Percentiles rank a stretch among this genome's conserved stretches.
These are phyloP conservation scores for Homalodisca vitripennis DNA, from an alignment of 1,140 invertebrate species.

Conservation along the genomic window DNA sequence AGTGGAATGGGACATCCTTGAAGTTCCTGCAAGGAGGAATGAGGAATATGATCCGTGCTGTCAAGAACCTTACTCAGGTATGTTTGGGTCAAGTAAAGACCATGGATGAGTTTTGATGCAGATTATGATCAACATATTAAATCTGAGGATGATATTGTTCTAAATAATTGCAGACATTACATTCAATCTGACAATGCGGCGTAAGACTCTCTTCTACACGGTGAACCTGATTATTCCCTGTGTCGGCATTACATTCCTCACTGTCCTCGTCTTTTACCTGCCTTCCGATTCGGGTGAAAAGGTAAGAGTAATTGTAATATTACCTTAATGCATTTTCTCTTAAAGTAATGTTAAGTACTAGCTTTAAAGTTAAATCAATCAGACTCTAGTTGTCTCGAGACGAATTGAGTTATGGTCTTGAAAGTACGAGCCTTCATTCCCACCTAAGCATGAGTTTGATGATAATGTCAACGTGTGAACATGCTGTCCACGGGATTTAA, in stretches of 20 bases:
- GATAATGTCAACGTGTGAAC: no score
- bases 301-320: conserved; percentile 86
- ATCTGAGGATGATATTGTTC: conserved; percentile 26
- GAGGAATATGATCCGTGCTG: conserved; percentile 92
- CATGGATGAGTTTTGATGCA: neutral
- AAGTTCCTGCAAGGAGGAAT: conserved; percentile 82
- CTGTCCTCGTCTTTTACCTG: conserved; percentile 93
- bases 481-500: no score
- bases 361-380: no score
- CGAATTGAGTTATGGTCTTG: no score
- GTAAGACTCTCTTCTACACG: conserved; percentile 90
- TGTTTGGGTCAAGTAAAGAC: no score
- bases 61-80: conserved; percentile 77
- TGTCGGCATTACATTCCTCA: conserved; percentile 89
- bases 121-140: neutral
- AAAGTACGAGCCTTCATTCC: no score
- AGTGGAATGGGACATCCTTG: conserved; percentile 94
- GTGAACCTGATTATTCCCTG: conserved; percentile 90
- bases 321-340: conserved; percentile 64
- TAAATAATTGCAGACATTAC: conserved; percentile 84
- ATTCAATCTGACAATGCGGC: conserved; percentile 92
- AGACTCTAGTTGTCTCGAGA: no score
- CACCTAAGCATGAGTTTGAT: no score
- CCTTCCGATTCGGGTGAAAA: conserved; percentile 96
- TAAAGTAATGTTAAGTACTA: no score